A percentile compares a stretch with the other conserved stretches of the same genome.
Conservation (phyloP, 2,797 vertebrate species). For the Periophthalmus magnuspinnatus region DNA sequence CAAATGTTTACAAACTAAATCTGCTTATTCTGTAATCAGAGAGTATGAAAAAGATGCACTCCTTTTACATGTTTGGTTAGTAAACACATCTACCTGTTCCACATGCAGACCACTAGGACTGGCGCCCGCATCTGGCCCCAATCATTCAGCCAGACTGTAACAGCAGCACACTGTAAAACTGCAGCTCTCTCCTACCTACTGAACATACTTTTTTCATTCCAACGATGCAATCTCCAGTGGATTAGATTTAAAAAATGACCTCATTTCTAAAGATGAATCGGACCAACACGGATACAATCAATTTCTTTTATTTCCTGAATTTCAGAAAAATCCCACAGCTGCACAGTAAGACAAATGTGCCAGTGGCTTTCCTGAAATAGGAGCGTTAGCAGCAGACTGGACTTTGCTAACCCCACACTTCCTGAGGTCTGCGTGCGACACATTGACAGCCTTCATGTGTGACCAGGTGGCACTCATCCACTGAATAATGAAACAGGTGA, state of each 20-base stretch:
- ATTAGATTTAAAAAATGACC: slow-evolving; percentile 60
- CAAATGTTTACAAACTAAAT: slow-evolving; percentile 22
- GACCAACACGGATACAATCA: slow-evolving; percentile 55
- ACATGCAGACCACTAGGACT: slow-evolving; percentile 29
- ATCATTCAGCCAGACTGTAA: slow-evolving; percentile 43
- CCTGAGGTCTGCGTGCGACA: slow-evolving; percentile 36
- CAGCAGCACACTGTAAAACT: slow-evolving; percentile 41
- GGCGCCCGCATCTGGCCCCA: slow-evolving; percentile 26
- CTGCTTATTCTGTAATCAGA: neutral
- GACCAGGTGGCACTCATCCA: slow-evolving; percentile 68
- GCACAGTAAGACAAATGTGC: slow-evolving; percentile 41
- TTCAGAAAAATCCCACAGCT: slow-evolving; percentile 39
- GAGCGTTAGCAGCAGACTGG: slow-evolving; percentile 35
- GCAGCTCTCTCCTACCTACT: slow-evolving; percentile 35
- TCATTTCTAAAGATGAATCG: slow-evolving; percentile 58
- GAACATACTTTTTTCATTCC: slow-evolving; percentile 55
- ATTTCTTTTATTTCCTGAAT: slow-evolving; percentile 63
- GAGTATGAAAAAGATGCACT: neutral
- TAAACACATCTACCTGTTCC: slow-evolving; percentile 21
- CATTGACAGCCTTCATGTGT: slow-evolving; percentile 72
- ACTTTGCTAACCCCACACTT: slow-evolving; percentile 19
- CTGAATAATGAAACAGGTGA: slow-evolving; percentile 78
- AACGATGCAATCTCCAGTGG: slow-evolving; percentile 56
- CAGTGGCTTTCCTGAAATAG: slow-evolving; percentile 39
- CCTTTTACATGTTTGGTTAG: neutral